A percentile compares a stretch with the other conserved stretches of the same genome.
These are phyloP conservation scores for Yoshiicerus persimilis DNA, from an alignment of 1,140 invertebrate genomes.

Conservation along the genomic window DNA sequence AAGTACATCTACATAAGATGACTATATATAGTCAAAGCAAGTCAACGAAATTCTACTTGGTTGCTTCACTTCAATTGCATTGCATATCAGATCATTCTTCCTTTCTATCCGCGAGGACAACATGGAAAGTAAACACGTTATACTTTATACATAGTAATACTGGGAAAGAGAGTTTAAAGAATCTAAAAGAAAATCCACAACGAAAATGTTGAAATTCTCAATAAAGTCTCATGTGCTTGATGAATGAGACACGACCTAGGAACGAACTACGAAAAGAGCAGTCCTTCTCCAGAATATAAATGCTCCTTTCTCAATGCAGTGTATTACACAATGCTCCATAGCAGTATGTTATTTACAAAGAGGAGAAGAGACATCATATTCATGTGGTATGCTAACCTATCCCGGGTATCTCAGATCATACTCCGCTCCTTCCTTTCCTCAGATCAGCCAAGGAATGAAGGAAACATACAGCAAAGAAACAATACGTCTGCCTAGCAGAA, in stretches of 20 bases:
- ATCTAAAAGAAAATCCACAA: not conserved
- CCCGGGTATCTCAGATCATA: not conserved
- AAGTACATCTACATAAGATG: not conserved
- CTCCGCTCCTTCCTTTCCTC: not conserved
- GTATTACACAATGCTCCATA: not conserved
- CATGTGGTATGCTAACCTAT: no score
- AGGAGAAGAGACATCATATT: not conserved
- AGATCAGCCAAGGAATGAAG: not conserved
- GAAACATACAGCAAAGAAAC: not conserved
- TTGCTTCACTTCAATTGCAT: not conserved
- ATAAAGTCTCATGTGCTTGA: conserved; percentile 5
- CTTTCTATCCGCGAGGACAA: no score
- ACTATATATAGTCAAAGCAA: not conserved
- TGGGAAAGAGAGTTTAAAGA: not conserved
- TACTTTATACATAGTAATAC: no score
- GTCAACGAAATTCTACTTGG: not conserved
- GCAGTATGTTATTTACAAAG: not conserved
- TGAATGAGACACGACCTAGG: conserved; percentile 4
- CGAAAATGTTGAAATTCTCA: conserved; percentile 4
- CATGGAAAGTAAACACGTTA: no score
- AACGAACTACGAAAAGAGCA: not conserved
- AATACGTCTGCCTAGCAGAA: not conserved
- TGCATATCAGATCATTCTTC: not conserved
- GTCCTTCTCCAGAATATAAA: not conserved
- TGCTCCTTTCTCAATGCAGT: not conserved